Evolutionary conservation across 2,888 invertebrate genomes (phyloP).

Genomic region (Serrognathus titanus): DNA sequence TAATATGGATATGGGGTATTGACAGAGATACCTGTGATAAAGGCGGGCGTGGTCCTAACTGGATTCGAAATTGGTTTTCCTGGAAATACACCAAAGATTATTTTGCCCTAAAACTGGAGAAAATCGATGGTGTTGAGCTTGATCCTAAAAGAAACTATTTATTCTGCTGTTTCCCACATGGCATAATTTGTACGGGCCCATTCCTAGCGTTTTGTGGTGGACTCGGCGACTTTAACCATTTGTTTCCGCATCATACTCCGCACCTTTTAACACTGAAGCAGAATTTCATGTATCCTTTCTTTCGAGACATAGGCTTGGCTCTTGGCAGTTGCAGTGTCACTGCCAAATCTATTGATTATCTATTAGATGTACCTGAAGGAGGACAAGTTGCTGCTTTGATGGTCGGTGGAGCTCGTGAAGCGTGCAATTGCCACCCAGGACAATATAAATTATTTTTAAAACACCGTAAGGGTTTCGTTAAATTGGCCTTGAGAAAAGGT

Average conservation of each 20-base stretch:
- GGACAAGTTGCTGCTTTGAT: conserved; percentile 70
- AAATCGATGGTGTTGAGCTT: conserved; percentile 79
- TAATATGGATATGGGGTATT: conserved; percentile 56
- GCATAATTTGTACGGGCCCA: conserved; percentile 72
- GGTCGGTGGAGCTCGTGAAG: conserved; percentile 88
- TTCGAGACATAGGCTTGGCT: conserved; percentile 62
- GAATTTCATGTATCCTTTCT: conserved; percentile 70
- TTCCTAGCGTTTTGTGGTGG: conserved; percentile 76
- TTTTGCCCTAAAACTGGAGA: conserved; percentile 80
- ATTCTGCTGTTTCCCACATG: conserved; percentile 88
- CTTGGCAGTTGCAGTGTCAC: conserved; percentile 59
- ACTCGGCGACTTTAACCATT: conserved; percentile 49
- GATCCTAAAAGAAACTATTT: conserved; percentile 79
- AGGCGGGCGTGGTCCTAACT: conserved; percentile 49
- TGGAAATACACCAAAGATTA: conserved; percentile 78
- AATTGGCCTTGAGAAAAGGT: conserved; percentile 52
- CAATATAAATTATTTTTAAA: conserved; percentile 69
- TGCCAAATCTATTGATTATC: conserved; percentile 62
- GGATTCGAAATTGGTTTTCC: conserved; percentile 60
- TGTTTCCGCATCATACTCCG: conserved; percentile 53
- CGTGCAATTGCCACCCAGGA: conserved; percentile 76
- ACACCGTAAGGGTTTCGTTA: conserved; percentile 62
- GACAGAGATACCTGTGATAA: conserved; percentile 61
- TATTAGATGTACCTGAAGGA: conserved; percentile 53
- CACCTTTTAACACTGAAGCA: conserved; percentile 58